Evolutionary conservation across 2,888 invertebrate species (phyloP).

Genomic region (Drymonia ruficornis): DNA sequence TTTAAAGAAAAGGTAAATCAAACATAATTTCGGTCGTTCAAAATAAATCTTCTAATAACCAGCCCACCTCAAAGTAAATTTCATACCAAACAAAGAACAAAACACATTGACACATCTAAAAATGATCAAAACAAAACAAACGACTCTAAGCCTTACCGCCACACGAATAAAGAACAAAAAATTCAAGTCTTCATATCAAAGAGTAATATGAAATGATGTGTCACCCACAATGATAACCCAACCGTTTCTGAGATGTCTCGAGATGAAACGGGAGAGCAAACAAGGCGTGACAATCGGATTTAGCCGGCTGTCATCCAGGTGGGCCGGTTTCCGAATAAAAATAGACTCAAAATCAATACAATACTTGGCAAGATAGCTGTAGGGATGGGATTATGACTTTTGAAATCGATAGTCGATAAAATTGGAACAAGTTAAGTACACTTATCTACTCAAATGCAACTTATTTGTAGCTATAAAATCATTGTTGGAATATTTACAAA

Average conservation of each 20-base stretch:
- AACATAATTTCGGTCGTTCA: too few relatives aligned
- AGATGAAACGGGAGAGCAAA: constrained; percentile 19
- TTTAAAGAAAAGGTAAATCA: too few relatives aligned
- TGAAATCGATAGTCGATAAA: constrained; percentile 32
- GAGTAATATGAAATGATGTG: constrained; percentile 34
- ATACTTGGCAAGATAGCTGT: constrained; percentile 54
- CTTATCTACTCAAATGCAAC: too few relatives aligned
- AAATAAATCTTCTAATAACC: constrained; percentile 6
- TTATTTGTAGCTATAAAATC: too few relatives aligned
- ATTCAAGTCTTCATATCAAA: constrained; percentile 25
- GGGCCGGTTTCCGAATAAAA: constrained; percentile 56
- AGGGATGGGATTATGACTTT: constrained; percentile 37
- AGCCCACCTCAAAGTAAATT: constrained; percentile 20
- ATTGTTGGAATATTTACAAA: too few relatives aligned
- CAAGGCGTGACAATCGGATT: constrained; percentile 34
- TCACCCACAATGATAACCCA: constrained; percentile 30
- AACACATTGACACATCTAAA: constrained; percentile 8
- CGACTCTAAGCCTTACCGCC: constrained; percentile 13
- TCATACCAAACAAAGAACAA: constrained; percentile 18
- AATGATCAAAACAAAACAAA: constrained; percentile 10
- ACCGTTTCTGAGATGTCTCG: constrained; percentile 25
- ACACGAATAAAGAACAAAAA: constrained; percentile 5
- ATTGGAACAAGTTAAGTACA: too few relatives aligned
- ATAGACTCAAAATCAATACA: constrained; percentile 73
- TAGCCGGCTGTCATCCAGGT: constrained; percentile 50